Evolutionary conservation across 1,140 invertebrate species (phyloP).

Genomic region (Camponotus floridanus): DNA sequence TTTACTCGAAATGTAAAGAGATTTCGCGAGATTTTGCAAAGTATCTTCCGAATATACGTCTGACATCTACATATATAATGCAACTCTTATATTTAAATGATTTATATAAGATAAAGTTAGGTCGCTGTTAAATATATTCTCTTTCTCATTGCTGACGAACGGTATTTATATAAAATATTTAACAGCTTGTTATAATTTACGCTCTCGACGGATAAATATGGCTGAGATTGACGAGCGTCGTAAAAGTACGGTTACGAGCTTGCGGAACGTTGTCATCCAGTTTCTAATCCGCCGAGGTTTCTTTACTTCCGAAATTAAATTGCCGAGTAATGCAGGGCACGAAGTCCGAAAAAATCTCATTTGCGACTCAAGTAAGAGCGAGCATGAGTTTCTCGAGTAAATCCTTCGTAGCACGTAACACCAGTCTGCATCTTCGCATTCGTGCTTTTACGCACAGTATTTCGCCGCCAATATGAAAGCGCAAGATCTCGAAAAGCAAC

Average conservation of each 20-base stretch:
- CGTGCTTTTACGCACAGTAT: constrained; percentile 40
- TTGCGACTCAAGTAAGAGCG: constrained; percentile 40
- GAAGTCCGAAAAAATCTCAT: constrained; percentile 52
- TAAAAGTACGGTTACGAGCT: constrained; percentile 47
- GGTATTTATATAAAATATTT: constrained; percentile 17
- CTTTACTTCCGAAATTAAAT: constrained; percentile 56
- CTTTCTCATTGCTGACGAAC: background rate
- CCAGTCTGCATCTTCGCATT: constrained; percentile 29
- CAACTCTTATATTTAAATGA: constrained; percentile 12
- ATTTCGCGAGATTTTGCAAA: constrained; percentile 26
- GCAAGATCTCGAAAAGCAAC: constrained; percentile 22
- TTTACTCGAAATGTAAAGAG: constrained; percentile 45
- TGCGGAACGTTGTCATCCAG: background rate
- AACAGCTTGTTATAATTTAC: constrained; percentile 42
- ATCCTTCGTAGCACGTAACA: constrained; percentile 42
- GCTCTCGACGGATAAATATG: constrained; percentile 26
- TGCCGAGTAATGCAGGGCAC: constrained; percentile 36
- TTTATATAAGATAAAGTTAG: constrained; percentile 16
- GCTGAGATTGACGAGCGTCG: constrained; percentile 28
- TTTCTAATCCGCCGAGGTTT: constrained; percentile 45
- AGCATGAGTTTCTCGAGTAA: constrained; percentile 38
- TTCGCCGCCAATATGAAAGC: constrained; percentile 31
- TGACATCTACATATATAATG: constrained; percentile 24
- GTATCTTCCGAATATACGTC: constrained; percentile 30
- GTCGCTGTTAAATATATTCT: constrained; percentile 2